Percentiles rank a stretch among this genome's conserved stretches.
Conservation (phyloP, 2,113 vertebrate species). For the Athene cunicularia region DNA sequence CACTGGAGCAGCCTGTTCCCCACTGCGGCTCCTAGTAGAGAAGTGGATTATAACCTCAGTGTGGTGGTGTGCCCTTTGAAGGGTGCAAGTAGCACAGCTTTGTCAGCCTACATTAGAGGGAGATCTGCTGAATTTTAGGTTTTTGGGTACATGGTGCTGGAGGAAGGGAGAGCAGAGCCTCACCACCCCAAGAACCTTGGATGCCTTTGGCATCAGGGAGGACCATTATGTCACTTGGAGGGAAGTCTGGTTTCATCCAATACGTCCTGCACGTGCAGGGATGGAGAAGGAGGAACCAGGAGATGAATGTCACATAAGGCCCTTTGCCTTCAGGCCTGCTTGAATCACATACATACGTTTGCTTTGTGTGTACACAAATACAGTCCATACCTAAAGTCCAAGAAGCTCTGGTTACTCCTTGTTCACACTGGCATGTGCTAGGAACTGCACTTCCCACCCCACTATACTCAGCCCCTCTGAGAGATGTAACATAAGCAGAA, state of each 20-base stretch:
- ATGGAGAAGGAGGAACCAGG: neutral
- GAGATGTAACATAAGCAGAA: neutral
- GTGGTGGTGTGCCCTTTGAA: neutral
- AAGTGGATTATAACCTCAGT: neutral
- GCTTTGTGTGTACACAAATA: no score
- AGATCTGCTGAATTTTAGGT: neutral
- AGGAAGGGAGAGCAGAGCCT: neutral
- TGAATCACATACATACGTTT: accelerated
- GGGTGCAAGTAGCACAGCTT: neutral
- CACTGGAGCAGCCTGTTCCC: neutral
- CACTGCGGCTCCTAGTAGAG: neutral
- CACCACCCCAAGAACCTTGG: neutral
- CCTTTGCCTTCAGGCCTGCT: neutral
- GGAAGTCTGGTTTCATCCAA: neutral
- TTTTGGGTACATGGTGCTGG: neutral
- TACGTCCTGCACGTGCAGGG: neutral
- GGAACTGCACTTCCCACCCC: neutral
- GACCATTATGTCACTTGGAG: neutral
- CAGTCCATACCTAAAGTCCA: neutral
- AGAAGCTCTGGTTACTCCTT: neutral
- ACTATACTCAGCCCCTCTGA: neutral
- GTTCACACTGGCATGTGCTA: neutral
- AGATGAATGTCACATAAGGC: neutral
- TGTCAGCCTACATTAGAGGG: neutral
- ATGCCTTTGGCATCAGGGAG: neutral